Evolutionary conservation across 2,888 invertebrate genomes (phyloP).

Genomic region (Rhagium mordax): DNA sequence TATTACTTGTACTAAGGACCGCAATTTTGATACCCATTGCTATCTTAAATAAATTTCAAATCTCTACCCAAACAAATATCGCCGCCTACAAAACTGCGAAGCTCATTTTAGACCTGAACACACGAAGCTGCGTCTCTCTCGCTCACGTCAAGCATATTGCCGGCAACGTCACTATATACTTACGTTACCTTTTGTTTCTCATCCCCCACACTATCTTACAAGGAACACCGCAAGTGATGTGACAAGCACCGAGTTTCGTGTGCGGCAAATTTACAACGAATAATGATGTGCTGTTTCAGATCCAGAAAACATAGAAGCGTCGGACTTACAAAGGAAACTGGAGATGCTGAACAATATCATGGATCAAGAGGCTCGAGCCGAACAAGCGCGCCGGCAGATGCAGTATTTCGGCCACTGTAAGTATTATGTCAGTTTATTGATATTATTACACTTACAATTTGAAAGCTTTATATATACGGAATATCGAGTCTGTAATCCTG

Average conservation of each 20-base stretch:
- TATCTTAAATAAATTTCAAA: too few relatives aligned
- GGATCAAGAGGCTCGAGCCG: slow-evolving; percentile 87
- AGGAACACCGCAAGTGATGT: background rate
- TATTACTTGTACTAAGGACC: too few relatives aligned
- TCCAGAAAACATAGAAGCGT: slow-evolving; percentile 88
- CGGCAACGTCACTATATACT: background rate
- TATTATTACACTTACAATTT: too few relatives aligned
- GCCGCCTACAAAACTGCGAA: background rate
- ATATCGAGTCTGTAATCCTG: too few relatives aligned
- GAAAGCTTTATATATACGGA: too few relatives aligned
- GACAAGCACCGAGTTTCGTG: background rate
- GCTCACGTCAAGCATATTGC: background rate
- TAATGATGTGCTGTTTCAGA: slow-evolving; percentile 73
- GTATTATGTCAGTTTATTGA: too few relatives aligned
- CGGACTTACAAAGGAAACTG: slow-evolving; percentile 91
- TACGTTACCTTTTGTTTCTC: background rate
- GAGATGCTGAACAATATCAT: slow-evolving; percentile 92
- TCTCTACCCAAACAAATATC: background rate
- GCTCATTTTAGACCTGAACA: slow-evolving; percentile 20
- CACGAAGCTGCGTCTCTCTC: background rate
- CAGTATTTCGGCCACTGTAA: slow-evolving; percentile 88
- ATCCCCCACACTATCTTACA: background rate
- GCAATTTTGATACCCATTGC: too few relatives aligned
- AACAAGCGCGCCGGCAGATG: slow-evolving; percentile 84
- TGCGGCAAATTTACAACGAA: background rate